These are phyloP conservation scores for Pluvialis apricaria DNA, from an alignment of 2,113 vertebrate genomes.

Conservation along the genomic window DNA sequence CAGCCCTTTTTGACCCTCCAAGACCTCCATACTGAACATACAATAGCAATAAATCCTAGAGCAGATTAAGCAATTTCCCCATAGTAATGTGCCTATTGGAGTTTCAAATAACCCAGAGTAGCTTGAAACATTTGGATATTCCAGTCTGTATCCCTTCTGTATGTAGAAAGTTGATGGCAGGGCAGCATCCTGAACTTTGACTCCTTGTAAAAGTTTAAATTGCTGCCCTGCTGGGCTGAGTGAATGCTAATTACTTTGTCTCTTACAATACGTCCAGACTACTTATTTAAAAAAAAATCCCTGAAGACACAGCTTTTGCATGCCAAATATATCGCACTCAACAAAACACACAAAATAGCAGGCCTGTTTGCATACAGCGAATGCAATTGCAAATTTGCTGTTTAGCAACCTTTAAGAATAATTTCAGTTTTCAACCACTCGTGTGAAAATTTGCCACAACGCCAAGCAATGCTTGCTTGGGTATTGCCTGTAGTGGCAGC, in stretches of 20 bases:
- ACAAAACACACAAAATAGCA: background rate
- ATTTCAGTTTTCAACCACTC: background rate
- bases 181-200: slow-evolving; percentile 59
- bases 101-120: slow-evolving; percentile 60
- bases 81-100: slow-evolving; percentile 42
- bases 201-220: slow-evolving; percentile 67
- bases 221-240: slow-evolving; percentile 57
- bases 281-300: slow-evolving; percentile 40
- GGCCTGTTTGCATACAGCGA: background rate
- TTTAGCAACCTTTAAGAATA: background rate
- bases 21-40: slow-evolving; percentile 11
- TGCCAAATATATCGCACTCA: slow-evolving; percentile 45
- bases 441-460: rapidly evolving
- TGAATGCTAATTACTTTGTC: slow-evolving; percentile 71
- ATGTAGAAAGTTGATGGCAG: slow-evolving; percentile 62
- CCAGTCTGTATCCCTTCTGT: slow-evolving; percentile 40
- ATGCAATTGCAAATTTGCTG: background rate
- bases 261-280: slow-evolving; percentile 42
- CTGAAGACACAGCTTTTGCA: slow-evolving; percentile 48
- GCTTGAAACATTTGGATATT: slow-evolving; percentile 63
- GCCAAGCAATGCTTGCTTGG: background rate
- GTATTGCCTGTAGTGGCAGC: background rate
- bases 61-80: slow-evolving; percentile 63
- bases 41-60: slow-evolving; percentile 67
- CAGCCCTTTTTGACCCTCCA: slow-evolving; percentile 29